Percentiles rank a stretch among this genome's conserved stretches.
Evolutionary conservation across 2,113 vertebrate genomes (phyloP).

Genomic region (Pelvicachromis taeniatus): DNA sequence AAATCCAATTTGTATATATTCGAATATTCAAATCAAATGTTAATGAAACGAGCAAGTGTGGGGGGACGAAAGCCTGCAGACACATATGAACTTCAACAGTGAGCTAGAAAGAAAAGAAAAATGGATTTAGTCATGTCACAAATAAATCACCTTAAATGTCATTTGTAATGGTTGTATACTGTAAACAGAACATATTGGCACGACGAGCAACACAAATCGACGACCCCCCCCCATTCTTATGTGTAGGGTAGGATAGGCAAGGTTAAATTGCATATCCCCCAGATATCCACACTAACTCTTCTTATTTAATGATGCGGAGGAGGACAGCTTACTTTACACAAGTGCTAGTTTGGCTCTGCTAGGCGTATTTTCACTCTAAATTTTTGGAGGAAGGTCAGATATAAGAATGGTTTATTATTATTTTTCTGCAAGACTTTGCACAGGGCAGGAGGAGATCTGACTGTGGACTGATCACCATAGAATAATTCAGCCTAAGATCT

Average conservation of each 20-base stretch:
- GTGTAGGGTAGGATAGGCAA: background rate
- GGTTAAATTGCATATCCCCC: constrained; percentile 20
- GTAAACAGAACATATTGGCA: background rate
- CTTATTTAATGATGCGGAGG: constrained; percentile 59
- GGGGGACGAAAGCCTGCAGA: background rate
- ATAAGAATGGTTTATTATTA: background rate
- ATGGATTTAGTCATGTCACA: background rate
- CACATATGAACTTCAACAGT: background rate
- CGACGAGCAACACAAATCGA: background rate
- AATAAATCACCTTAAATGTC: background rate
- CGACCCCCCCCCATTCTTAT: background rate
- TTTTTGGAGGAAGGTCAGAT: constrained; percentile 13
- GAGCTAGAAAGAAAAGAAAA: background rate
- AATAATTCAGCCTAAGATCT: background rate
- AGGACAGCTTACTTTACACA: constrained; percentile 45
- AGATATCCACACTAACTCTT: constrained; percentile 22
- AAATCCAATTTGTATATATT: background rate
- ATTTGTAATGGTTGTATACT: background rate
- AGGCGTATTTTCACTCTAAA: background rate
- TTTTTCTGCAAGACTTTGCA: background rate
- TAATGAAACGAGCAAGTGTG: background rate
- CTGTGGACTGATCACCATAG: background rate
- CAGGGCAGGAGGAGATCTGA: background rate
- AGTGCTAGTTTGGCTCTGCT: background rate
- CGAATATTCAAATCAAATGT: background rate